Evolutionary conservation across 2,113 vertebrate genomes (phyloP).

Genomic region (Hemicordylus capensis): DNA sequence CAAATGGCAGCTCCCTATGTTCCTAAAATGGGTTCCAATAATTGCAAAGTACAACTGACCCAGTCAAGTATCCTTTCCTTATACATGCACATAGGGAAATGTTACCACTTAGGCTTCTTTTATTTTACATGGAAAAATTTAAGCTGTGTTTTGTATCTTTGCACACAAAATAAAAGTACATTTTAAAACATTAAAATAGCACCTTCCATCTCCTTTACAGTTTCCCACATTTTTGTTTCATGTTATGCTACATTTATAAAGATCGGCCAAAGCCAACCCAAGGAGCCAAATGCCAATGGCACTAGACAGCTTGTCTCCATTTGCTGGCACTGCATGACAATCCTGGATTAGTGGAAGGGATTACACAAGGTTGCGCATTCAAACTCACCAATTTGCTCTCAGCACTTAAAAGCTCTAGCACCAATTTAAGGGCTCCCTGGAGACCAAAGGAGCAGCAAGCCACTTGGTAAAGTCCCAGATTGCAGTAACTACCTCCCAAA

Average conservation of each 20-base stretch:
- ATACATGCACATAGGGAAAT: background rate
- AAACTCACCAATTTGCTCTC: background rate
- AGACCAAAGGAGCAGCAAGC: background rate
- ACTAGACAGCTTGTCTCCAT: background rate
- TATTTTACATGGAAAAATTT: background rate
- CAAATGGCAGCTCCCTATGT: no score
- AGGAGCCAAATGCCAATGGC: background rate
- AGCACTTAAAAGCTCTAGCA: background rate
- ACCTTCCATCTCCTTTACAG: slow-evolving; percentile 6
- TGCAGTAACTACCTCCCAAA: background rate
- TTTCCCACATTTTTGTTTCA: background rate
- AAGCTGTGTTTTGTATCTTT: background rate
- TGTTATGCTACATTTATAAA: background rate
- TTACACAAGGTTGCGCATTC: background rate
- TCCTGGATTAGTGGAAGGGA: background rate
- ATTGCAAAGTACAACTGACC: background rate
- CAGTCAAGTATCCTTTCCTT: background rate
- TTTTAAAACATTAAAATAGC: slow-evolving; percentile 8
- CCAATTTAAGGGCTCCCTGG: background rate
- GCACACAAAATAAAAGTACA: background rate
- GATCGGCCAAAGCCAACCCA: background rate
- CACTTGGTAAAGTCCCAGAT: background rate
- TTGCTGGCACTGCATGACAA: background rate
- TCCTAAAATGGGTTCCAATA: background rate
- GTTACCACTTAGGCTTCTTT: background rate